A percentile compares a stretch with the other conserved stretches of the same genome.
phyloP scores from a whole-genome alignment of 1,140 invertebrate genomes.

The Apis florea region DNA sequence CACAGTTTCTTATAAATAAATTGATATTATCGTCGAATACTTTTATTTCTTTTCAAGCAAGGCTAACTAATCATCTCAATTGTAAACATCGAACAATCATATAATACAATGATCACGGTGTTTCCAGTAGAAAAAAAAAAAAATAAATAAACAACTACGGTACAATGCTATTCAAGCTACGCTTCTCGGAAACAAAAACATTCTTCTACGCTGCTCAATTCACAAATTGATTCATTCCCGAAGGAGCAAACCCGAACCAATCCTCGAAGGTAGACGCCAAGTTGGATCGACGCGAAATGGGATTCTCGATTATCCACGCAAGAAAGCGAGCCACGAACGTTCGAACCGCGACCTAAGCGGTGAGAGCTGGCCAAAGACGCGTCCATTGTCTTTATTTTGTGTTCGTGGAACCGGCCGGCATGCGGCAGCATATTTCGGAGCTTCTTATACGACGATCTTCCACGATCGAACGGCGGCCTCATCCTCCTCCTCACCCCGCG shows the following conservation, averaged over 20 bases:
- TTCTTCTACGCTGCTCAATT: too few species aligned
- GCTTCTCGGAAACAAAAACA: too few species aligned
- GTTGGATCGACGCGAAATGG: neutral
- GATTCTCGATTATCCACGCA: neutral
- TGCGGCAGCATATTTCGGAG: constrained; percentile 61
- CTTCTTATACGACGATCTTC: constrained; percentile 45
- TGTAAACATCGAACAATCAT: too few species aligned
- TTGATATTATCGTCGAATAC: too few species aligned
- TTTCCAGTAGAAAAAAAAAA: too few species aligned
- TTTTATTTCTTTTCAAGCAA: too few species aligned
- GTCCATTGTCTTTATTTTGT: constrained; percentile 67
- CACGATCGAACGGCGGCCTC: neutral
- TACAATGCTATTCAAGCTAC: too few species aligned
- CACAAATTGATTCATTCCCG: too few species aligned
- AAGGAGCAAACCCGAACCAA: neutral
- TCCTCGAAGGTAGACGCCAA: neutral
- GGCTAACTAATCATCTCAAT: too few species aligned
- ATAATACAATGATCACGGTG: too few species aligned
- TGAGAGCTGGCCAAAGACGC: constrained; percentile 9
- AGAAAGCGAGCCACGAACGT: constrained; percentile 11
- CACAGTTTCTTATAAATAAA: too few species aligned
- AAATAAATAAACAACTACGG: too few species aligned
- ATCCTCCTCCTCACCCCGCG: neutral
- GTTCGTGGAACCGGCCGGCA: constrained; percentile 53
- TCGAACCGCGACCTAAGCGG: constrained; percentile 48